phyloP scores from a whole-genome alignment of 2,888 invertebrate species.

The Acanthosepion lycidas region DNA sequence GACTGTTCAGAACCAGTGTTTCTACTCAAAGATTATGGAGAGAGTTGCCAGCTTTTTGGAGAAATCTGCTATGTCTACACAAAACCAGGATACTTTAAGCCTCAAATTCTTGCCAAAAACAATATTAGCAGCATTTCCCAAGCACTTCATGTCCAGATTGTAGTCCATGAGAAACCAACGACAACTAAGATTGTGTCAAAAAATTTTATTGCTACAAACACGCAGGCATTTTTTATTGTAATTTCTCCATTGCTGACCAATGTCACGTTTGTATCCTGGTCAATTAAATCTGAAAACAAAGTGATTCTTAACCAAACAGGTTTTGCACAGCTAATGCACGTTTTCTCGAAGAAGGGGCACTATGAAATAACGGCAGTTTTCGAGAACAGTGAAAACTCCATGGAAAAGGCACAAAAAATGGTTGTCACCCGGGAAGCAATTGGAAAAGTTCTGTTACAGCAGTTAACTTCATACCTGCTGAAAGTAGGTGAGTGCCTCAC shows the following conservation, averaged over 20 bases:
- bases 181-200: neutral
- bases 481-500: neutral
- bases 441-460: neutral
- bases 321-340: neutral
- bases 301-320: neutral
- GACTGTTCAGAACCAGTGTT: conserved; percentile 36
- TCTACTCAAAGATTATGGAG: conserved; percentile 42
- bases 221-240: neutral
- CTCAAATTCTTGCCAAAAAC: conserved; percentile 11
- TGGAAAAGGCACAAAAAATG: neutral
- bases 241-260: neutral
- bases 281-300: neutral
- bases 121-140: neutral
- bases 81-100: conserved; percentile 23
- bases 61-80: conserved; percentile 41
- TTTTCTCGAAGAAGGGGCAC: neutral
- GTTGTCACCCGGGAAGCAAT: neutral
- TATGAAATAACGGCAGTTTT: neutral
- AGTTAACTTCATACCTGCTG: neutral
- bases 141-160: neutral
- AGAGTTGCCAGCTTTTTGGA: conserved; percentile 37
- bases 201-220: neutral
- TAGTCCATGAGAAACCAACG: neutral
- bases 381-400: neutral
- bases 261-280: neutral